Percentiles rank a stretch among this genome's conserved stretches.
phyloP scores from a whole-genome alignment of 2,888 invertebrate species.

The Fragum whitleyi region DNA sequence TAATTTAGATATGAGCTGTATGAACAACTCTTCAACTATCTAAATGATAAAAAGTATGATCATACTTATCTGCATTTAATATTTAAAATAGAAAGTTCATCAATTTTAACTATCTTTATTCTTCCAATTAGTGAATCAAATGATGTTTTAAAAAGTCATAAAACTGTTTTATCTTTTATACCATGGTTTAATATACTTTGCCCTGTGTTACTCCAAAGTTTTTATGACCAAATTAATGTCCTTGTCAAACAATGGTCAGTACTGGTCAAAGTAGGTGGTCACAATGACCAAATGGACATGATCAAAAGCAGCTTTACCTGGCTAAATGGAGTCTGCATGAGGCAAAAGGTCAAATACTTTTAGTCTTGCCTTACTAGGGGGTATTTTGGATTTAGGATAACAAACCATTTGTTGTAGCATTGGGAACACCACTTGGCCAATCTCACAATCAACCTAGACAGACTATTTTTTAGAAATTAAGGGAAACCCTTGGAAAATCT shows the following conservation, averaged over 20 bases:
- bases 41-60: too few species aligned
- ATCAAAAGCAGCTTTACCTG: not conserved
- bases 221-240: constrained; percentile 25
- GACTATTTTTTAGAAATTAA: too few species aligned
- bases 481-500: too few species aligned
- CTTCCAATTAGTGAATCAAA: not conserved
- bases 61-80: too few species aligned
- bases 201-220: not conserved
- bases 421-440: too few species aligned
- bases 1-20: too few species aligned
- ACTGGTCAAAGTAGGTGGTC: constrained; percentile 11
- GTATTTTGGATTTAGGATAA: too few species aligned
- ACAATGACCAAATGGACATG: constrained; percentile 16
- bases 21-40: too few species aligned
- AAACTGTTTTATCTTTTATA: not conserved
- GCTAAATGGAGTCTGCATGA: not conserved
- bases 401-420: too few species aligned
- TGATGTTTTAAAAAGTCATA: not conserved
- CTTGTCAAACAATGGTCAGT: constrained; percentile 19
- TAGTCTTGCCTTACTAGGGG: too few species aligned
- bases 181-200: not conserved
- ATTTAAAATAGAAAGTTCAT: not conserved
- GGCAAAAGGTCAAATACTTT: too few species aligned
- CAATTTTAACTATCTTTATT: not conserved
- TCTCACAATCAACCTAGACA: too few species aligned